Evolutionary conservation across 2,113 vertebrate species (phyloP).

Genomic region (Mastomys natalensis): DNA sequence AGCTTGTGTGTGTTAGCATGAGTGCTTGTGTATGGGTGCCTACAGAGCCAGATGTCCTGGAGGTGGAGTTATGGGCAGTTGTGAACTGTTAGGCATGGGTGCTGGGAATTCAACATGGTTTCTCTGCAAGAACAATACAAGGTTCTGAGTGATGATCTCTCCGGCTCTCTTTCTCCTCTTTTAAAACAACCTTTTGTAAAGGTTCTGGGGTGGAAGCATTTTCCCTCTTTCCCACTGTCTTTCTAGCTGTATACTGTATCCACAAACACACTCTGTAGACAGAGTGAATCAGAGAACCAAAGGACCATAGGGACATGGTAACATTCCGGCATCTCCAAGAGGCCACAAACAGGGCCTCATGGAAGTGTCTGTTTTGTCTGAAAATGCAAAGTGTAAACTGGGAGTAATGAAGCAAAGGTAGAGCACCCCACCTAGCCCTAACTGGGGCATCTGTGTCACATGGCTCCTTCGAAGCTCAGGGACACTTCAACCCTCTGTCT

Average conservation of each 20-base stretch:
- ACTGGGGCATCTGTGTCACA: not conserved
- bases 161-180: not conserved
- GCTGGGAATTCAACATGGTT: not conserved
- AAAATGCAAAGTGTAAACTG: not conserved
- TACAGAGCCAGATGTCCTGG: not conserved
- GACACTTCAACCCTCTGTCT: not conserved
- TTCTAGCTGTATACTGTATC: not conserved
- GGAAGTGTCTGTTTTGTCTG: not conserved
- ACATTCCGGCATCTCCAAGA: not conserved
- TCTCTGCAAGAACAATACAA: not conserved
- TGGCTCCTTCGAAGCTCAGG: not conserved
- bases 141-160: not conserved
- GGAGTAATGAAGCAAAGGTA: not conserved
- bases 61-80: not conserved
- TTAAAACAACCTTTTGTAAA: not conserved
- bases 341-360: not conserved
- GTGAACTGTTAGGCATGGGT: too few species aligned
- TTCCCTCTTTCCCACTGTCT: conserved; percentile 20
- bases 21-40: not conserved
- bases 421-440: fast-evolving
- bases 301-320: not conserved
- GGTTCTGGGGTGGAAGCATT: not conserved
- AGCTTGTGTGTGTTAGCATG: not conserved
- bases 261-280: not conserved
- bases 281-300: not conserved